Conservation (phyloP, 2,797 vertebrate genomes). For the Coregonus suidteri region DNA sequence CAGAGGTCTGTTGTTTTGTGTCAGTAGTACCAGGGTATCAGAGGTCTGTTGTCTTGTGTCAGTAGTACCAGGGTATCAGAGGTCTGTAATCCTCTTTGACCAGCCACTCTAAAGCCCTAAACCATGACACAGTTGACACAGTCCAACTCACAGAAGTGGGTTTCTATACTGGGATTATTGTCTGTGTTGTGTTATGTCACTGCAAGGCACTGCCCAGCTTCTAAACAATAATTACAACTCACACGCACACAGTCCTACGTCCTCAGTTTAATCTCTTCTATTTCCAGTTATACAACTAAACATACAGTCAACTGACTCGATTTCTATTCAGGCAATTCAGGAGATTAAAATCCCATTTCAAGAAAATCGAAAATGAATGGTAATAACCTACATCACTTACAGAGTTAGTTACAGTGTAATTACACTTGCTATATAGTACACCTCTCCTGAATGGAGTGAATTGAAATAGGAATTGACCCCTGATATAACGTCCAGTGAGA, state of each 20-base stretch:
- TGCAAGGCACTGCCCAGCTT: slow-evolving; percentile 1
- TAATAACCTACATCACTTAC: too few relatives aligned
- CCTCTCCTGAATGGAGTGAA: neutral
- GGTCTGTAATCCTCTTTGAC: slow-evolving; percentile 51
- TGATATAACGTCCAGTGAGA: neutral
- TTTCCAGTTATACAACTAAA: neutral
- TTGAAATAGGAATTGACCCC: neutral
- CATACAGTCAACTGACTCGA: neutral
- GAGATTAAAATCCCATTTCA: neutral
- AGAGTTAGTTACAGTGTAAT: neutral
- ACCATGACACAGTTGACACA: slow-evolving; percentile 32
- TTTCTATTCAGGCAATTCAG: neutral
- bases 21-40: too few relatives aligned
- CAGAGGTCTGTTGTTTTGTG: too few relatives aligned
- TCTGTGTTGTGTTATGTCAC: neutral
- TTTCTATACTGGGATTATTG: slow-evolving; percentile 1
- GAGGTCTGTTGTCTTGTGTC: neutral
- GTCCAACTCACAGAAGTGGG: slow-evolving; percentile 8
- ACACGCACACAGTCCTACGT: slow-evolving; percentile 1
- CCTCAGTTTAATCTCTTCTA: neutral
- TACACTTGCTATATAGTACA: neutral
- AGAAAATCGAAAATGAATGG: neutral
- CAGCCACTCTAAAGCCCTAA: slow-evolving; percentile 43
- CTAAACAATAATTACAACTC: neutral
- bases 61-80: slow-evolving; percentile 35